Conservation (phyloP, 2,888 invertebrate species). For the Arrhopalites spinosus region DNA sequence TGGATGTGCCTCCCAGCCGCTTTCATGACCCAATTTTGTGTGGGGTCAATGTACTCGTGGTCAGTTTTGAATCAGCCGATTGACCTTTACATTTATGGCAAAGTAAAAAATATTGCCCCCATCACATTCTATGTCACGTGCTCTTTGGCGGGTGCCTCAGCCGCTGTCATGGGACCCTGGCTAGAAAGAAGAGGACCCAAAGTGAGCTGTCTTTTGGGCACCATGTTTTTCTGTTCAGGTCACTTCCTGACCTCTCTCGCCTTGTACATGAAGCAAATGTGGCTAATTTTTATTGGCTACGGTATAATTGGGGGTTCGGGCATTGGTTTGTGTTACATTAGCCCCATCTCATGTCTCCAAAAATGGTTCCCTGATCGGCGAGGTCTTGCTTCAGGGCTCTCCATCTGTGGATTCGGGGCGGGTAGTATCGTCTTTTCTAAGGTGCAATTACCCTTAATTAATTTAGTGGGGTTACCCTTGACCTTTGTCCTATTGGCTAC, state of each 20-base stretch:
- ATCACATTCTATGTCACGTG: conserved; percentile 45
- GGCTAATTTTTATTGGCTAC: conserved; percentile 45
- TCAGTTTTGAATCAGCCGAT: conserved; percentile 54
- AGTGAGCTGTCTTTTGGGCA: not conserved
- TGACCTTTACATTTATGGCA: conserved; percentile 42
- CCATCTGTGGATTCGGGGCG: conserved; percentile 54
- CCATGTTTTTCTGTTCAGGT: conserved; percentile 23
- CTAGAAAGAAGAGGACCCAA: too few species aligned
- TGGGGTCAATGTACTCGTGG: conserved; percentile 53
- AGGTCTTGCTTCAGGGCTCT: conserved; percentile 51
- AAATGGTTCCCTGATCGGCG: conserved; percentile 46
- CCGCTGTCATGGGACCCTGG: conserved; percentile 54
- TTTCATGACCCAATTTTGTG: conserved; percentile 48
- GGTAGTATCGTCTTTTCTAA: conserved; percentile 51
- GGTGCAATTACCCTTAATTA: conserved; percentile 42
- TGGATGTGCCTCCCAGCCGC: conserved; percentile 51
- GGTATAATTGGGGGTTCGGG: conserved; percentile 46
- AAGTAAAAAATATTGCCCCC: conserved; percentile 44
- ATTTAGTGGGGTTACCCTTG: conserved; percentile 39
- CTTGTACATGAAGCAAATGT: conserved; percentile 30
- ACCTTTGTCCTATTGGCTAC: conserved; percentile 50
- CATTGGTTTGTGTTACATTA: conserved; percentile 49
- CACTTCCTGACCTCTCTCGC: conserved; percentile 32
- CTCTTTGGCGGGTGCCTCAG: conserved; percentile 33
- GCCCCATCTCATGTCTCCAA: not conserved